Base-by-base conservation (phyloP, 2,113 vertebrate genomes). In the Neodontobutis hainanensis region DNA sequence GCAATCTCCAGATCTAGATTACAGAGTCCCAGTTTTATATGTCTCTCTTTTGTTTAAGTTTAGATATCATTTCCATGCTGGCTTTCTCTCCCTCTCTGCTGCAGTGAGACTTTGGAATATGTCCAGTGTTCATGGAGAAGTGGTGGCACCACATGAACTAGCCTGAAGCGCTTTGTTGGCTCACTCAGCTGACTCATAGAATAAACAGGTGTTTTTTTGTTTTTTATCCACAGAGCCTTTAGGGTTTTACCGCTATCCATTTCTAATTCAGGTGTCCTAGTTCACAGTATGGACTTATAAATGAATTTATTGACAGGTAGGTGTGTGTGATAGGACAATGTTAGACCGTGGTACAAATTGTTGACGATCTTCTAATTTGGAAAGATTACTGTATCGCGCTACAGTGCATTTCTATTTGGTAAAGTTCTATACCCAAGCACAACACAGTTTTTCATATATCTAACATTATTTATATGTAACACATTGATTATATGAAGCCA, bases 1-100 rank as follows among this genome's bases (percentile, higher is more conserved):
- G 55, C 11, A 0, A 65, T 55, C 19, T 67, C 16, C 16, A 75
- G 56, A 84, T 55, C 55, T 77, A 51, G 70, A 88, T 85, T 85
- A 85, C 62, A 83, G 81, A 65, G 64, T 59, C 70, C 16, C 36
- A 70, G 42, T 70, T 72, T 79, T 58, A 65, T 68, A 56, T 50
- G 44, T 71, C 44, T 80, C 65, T 79, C 59, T 67, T 73, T 82
- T 80, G 80, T 84, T 76, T 85, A 82, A 56, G 82, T 86, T 87
- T 62, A 77, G 65, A 78, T 69, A 10, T 72, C 46, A 3, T 51
- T 81, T 67, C 72, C 75, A 62, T 48, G 3, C 44, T 60, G 11
- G 16, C 67, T 67, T 66, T 47, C 58, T 53, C 48, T 53, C 58
- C 61, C 38, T 32, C 27, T 73, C 8, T 32, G 52, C 14, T 74